Base-by-base conservation (phyloP, 1,140 invertebrate species). In the Diorhabda elongata region DNA sequence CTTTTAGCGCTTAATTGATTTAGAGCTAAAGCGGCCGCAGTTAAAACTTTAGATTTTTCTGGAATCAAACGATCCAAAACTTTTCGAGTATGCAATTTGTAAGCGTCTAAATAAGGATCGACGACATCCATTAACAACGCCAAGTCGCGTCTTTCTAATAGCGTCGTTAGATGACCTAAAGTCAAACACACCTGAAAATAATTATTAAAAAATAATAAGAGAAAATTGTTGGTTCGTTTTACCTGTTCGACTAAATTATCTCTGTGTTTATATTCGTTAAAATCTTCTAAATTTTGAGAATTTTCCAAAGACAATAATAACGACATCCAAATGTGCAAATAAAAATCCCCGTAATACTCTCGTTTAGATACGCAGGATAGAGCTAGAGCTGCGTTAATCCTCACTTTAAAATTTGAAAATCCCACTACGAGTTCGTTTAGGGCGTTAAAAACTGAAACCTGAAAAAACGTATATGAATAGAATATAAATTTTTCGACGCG, bases 351-450 rank as follows among this genome's bases (percentile, higher is more conserved):
- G 75, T 92, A 92, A 42, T 85, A 81, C 9, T 77, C 62, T 8
- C 91, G 82, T 3, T 77, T 71, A 43, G 77, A 67, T 64, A 88
- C 85, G 75, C 90, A 84, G 0, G 88, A 85, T 56, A 96, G 77
- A 1, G 92, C 92, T 65, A 87, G 84, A 2, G 91, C 90, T 6
- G 92, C 93, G 80, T 93, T 95, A 69, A 93, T 94, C 42, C 93
- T 87, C 5, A 89, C 87, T 81, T 89, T 89, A n/a, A 89, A 84
- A 76, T 89, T 89, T 45, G 83, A 81, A 69, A 85, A 87, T 47
- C 82, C 82, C 43, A 84, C 79, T 0, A 85, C 80, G 44, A 88
- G 69, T 3, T 83, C 78, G 8, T 79, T 81, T 0, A 89, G 76
- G 7, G 81, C 80, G 3, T 81, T 70, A 69, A 86, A 87, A 0